Percentiles rank a stretch among this genome's conserved stretches.
phyloP scores from a whole-genome alignment of 2,888 invertebrate species.

The Chymomyza procnemis region DNA sequence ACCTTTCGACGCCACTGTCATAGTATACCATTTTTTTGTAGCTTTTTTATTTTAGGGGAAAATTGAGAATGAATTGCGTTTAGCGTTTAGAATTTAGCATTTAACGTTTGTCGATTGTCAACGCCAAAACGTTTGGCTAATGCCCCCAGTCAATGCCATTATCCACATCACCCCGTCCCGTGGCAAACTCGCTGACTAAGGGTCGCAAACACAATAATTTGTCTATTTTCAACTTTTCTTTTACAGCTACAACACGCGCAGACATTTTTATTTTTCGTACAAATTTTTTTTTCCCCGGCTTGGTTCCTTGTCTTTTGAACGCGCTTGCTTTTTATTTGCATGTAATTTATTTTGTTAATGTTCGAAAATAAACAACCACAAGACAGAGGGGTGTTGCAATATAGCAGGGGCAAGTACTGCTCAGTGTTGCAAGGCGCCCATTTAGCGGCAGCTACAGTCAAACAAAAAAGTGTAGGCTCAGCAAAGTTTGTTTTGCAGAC shows the following conservation, averaged over 20 bases:
- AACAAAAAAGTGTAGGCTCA: neutral
- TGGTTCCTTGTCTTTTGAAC: neutral
- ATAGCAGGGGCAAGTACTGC: slow-evolving; percentile 4
- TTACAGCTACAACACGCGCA: neutral
- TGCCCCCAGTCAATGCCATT: slow-evolving; percentile 1
- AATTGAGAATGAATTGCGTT: slow-evolving; percentile 63
- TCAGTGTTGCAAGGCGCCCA: slow-evolving; percentile 20
- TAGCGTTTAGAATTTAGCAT: slow-evolving; percentile 24
- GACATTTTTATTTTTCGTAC: neutral
- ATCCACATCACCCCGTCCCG: neutral
- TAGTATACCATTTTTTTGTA: neutral
- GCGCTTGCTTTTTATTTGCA: slow-evolving; percentile 58
- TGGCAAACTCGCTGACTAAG: slow-evolving; percentile 2
- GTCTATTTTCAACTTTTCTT: slow-evolving; percentile 61
- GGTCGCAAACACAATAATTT: slow-evolving; percentile 55
- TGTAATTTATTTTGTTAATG: slow-evolving; percentile 72
- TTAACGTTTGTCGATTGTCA: slow-evolving; percentile 38
- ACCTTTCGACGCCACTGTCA: neutral
- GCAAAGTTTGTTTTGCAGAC: no score
- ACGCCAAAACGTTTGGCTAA: slow-evolving; percentile 16
- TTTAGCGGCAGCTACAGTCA: slow-evolving; percentile 45
- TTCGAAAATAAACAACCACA: slow-evolving; percentile 64
- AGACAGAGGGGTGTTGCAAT: slow-evolving; percentile 5
- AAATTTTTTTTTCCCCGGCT: neutral
- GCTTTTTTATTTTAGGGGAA: neutral